Evolutionary conservation across 2,797 vertebrate species (phyloP).

Genomic region (Cynopterus sphinx): DNA sequence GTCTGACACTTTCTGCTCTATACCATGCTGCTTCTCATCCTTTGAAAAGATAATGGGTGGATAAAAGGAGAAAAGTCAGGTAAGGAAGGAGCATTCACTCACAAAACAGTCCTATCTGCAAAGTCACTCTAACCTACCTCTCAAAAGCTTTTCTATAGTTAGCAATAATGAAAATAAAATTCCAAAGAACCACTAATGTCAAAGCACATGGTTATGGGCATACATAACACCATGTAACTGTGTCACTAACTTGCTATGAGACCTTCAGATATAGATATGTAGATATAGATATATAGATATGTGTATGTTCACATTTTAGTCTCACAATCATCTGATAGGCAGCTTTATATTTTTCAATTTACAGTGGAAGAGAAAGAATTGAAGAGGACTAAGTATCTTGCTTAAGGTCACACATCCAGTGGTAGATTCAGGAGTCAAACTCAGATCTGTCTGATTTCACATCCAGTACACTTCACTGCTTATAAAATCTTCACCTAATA

Average conservation of each 20-base stretch:
- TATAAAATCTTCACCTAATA: slow-evolving; percentile 35
- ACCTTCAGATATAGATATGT: neutral
- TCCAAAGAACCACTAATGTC: neutral
- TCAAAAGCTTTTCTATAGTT: neutral
- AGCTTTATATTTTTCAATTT: slow-evolving; percentile 47
- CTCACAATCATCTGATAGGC: neutral
- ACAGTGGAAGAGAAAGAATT: slow-evolving; percentile 41
- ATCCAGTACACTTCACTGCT: neutral
- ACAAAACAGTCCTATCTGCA: neutral
- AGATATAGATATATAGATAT: neutral
- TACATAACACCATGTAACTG: neutral
- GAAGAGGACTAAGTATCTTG: slow-evolving; percentile 11
- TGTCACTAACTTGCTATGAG: neutral
- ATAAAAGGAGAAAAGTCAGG: neutral
- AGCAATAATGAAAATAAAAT: neutral
- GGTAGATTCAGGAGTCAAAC: slow-evolving; percentile 7
- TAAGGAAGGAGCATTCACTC: neutral
- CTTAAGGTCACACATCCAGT: neutral
- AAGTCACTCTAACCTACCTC: neutral
- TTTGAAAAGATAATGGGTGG: neutral
- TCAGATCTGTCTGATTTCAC: neutral
- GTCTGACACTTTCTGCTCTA: neutral
- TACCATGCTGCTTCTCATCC: neutral
- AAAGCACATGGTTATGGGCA: neutral
- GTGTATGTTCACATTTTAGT: neutral